Evolutionary conservation across 2,113 vertebrate species (phyloP).

Genomic region (Gambusia affinis): DNA sequence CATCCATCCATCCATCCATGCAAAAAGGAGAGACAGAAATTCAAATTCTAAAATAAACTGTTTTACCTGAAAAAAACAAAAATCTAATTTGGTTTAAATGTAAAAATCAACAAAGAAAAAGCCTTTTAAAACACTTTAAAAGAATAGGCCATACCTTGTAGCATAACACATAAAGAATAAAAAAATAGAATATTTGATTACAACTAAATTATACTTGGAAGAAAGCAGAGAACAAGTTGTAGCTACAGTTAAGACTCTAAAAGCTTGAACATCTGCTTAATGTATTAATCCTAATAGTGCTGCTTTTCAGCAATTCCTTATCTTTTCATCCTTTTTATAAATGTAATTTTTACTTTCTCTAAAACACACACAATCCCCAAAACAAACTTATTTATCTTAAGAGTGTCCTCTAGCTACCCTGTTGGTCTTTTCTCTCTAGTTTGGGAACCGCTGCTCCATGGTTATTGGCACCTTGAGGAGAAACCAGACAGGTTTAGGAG

Average conservation of each 20-base stretch:
- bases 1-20: neutral
- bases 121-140: neutral
- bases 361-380: neutral
- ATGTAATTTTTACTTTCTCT: neutral
- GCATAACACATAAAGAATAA: neutral
- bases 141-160: neutral
- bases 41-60: too few relatives aligned
- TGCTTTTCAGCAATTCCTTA: too few relatives aligned
- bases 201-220: neutral
- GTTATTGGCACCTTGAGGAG: slow-evolving; percentile 35
- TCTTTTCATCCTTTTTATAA: neutral
- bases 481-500: slow-evolving; percentile 33
- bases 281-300: too few relatives aligned
- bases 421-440: slow-evolving; percentile 17
- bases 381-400: neutral
- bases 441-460: slow-evolving; percentile 17
- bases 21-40: too few relatives aligned
- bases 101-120: neutral
- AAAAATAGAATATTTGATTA: neutral
- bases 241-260: too few relatives aligned
- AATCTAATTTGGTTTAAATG: too few relatives aligned
- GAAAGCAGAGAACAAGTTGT: neutral
- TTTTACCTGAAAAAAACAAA: too few relatives aligned
- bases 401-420: neutral
- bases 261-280: too few relatives aligned